Conservation (phyloP, 2,888 invertebrate genomes). For the Amphipoea lucens region DNA sequence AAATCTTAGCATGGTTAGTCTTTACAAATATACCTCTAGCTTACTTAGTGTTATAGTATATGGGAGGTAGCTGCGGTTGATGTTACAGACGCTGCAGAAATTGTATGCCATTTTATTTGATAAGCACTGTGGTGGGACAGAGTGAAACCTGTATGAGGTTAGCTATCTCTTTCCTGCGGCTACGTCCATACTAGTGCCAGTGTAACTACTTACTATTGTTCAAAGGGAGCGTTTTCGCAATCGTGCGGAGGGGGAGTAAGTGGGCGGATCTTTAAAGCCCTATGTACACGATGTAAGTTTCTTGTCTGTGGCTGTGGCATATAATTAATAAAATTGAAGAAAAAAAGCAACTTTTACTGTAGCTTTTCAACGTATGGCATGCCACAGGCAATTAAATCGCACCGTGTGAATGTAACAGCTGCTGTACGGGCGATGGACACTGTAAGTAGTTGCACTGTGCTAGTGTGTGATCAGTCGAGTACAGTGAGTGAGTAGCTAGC, state of each 20-base stretch:
- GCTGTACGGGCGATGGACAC: neutral
- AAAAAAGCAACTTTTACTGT: neutral
- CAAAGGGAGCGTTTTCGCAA: neutral
- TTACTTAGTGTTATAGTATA: neutral
- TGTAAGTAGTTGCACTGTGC: constrained; percentile 1
- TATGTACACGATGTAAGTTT: neutral
- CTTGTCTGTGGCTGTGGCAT: neutral
- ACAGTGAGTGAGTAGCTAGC: constrained; percentile 60
- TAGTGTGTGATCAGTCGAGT: constrained; percentile 33
- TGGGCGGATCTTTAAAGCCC: neutral
- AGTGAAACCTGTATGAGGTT: neutral
- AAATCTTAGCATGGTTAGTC: constrained; percentile 6
- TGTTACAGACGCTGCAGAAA: neutral
- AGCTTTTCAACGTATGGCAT: neutral
- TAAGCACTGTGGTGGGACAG: constrained; percentile 14
- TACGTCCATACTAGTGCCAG: constrained; percentile 22
- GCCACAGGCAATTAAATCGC: neutral
- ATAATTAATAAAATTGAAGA: too few relatives aligned
- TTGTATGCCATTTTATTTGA: neutral
- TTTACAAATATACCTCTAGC: neutral
- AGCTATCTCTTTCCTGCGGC: constrained; percentile 2
- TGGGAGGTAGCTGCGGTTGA: constrained; percentile 42
- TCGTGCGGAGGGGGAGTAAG: neutral
- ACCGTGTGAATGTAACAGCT: neutral
- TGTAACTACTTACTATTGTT: neutral